Conservation (phyloP, 2,888 invertebrate species). For the Halictus ligatus region DNA sequence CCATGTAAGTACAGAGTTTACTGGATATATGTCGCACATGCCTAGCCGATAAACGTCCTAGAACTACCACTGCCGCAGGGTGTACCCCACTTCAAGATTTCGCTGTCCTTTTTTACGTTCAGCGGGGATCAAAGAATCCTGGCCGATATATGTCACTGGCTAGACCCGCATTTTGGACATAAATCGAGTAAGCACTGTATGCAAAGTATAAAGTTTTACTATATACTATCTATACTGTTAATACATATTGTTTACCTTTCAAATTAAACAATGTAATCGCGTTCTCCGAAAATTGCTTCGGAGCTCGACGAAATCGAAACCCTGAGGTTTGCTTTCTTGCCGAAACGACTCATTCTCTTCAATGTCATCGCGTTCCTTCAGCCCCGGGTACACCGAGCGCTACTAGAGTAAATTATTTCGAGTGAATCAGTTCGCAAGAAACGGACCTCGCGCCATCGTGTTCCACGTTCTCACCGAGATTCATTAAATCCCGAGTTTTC, state of each 20-base stretch:
- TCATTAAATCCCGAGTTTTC: constrained; percentile 19
- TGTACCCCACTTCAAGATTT: no score
- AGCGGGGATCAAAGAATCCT: no score
- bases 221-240: no score
- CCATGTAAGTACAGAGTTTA: no score
- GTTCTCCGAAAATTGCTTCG: background rate
- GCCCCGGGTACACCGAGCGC: background rate
- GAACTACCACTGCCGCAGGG: no score
- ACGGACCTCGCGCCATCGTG: background rate
- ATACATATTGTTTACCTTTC: background rate
- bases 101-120: no score
- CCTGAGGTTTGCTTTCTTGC: background rate
- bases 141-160: no score
- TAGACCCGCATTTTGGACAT: no score
- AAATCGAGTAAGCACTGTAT: no score
- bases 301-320: background rate
- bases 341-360: background rate
- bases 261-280: background rate
- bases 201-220: no score
- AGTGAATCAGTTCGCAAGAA: constrained; percentile 3
- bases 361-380: background rate
- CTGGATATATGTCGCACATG: no score
- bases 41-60: no score
- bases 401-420: constrained; percentile 14
- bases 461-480: constrained; percentile 15